Evolutionary conservation across 2,113 vertebrate genomes (phyloP).

Genomic region (Phalacrocorax brasilianus): DNA sequence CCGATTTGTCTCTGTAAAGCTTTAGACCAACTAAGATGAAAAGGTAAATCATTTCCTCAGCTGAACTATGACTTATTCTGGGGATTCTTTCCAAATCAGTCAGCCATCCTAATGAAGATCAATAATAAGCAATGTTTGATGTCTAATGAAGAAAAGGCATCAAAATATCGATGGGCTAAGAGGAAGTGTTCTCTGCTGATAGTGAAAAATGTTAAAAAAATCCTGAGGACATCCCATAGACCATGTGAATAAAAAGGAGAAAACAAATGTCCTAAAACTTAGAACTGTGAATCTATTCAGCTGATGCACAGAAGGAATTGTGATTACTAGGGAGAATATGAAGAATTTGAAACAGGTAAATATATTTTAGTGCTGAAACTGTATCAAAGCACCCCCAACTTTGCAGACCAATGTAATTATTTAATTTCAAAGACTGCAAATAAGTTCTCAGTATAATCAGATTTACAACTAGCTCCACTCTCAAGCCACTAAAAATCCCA

Average conservation of each 20-base stretch:
- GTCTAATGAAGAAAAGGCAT: neutral
- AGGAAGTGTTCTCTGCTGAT: neutral
- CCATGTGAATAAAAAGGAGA: neutral
- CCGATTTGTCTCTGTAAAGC: neutral
- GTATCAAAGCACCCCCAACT: neutral
- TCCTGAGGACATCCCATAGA: neutral
- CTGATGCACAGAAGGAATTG: neutral
- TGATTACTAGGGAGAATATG: neutral
- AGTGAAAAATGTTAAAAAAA: neutral
- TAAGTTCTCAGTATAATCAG: neutral
- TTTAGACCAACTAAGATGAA: neutral
- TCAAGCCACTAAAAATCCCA: neutral
- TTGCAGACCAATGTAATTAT: neutral
- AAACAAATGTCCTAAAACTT: neutral
- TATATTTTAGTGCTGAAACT: neutral
- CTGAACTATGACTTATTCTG: neutral
- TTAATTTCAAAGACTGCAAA: neutral
- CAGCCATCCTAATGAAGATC: neutral
- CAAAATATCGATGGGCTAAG: neutral
- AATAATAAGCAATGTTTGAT: neutral
- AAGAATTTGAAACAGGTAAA: neutral
- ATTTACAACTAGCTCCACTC: neutral
- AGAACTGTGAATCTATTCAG: neutral
- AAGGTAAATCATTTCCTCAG: neutral
- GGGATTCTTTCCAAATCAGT: neutral